Percentiles rank a stretch among this genome's conserved stretches.
phyloP scores from a whole-genome alignment of 2,113 vertebrate species.

The Onychostoma macrolepis region DNA sequence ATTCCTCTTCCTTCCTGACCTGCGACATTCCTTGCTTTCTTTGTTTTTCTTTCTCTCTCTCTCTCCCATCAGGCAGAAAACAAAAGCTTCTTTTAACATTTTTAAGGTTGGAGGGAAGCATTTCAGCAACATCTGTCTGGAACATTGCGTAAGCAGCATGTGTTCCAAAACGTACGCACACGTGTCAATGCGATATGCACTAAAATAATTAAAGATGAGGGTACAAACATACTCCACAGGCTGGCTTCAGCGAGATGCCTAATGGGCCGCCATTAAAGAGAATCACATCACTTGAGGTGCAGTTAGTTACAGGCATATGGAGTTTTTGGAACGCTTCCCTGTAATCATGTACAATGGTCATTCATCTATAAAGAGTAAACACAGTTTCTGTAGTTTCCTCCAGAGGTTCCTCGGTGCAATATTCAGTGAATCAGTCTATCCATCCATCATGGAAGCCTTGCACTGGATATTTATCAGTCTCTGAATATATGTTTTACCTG shows the following conservation, averaged over 20 bases:
- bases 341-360: background rate
- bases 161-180: background rate
- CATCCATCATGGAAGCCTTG: background rate
- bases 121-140: constrained; percentile 48
- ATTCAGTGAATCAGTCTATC: background rate
- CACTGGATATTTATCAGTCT: background rate
- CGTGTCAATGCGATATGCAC: constrained; percentile 30
- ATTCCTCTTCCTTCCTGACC: background rate
- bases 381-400: background rate
- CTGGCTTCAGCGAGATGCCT: background rate
- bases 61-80: background rate
- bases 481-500: constrained; percentile 78
- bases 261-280: constrained; percentile 11
- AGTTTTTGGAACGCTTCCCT: constrained; percentile 4
- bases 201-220: constrained; percentile 2
- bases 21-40: background rate
- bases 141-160: constrained; percentile 55
- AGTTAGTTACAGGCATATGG: constrained; percentile 22
- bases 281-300: constrained; percentile 20
- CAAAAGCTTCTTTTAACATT: constrained; percentile 9
- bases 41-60: background rate
- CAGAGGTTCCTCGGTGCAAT: background rate
- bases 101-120: constrained; percentile 26
- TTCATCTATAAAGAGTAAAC: constrained; percentile 12
- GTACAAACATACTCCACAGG: background rate